These are phyloP conservation scores for Drosophila bunnanda DNA, from an alignment of 2,888 invertebrate genomes.

Conservation along the genomic window DNA sequence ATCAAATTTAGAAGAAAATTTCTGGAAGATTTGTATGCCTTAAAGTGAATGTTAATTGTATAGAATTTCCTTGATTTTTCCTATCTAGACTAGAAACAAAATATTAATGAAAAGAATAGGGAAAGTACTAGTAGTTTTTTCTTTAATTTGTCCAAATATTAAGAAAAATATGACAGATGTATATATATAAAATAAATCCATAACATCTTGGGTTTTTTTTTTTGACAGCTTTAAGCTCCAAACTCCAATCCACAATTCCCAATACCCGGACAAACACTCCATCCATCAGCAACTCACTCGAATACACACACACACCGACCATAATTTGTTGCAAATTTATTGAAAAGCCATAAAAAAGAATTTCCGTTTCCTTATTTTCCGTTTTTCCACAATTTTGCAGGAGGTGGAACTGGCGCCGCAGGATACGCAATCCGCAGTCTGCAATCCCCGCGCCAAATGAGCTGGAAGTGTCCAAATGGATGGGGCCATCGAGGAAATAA, in stretches of 20 bases:
- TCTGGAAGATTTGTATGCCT: neutral
- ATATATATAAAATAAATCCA: conserved; percentile 4
- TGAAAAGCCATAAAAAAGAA: conserved; percentile 63
- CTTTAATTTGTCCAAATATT: no score
- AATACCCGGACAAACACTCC: conserved; percentile 34
- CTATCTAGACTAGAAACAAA: no score
- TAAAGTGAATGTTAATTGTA: neutral
- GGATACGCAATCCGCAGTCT: conserved; percentile 10
- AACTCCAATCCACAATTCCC: conserved; percentile 7
- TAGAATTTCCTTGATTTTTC: no score
- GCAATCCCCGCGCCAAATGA: conserved; percentile 56
- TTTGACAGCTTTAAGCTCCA: neutral
- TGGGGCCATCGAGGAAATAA: conserved; percentile 18
- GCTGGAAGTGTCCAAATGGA: conserved; percentile 64
- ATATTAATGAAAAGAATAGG: no score
- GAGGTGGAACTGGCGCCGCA: conserved; percentile 10
- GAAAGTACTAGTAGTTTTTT: no score
- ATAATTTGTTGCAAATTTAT: conserved; percentile 71
- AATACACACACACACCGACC: conserved; percentile 6
- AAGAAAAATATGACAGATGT: no score
- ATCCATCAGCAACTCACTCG: conserved; percentile 30
- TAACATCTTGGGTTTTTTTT: conserved; percentile 24
- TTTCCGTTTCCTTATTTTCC: conserved; percentile 60
- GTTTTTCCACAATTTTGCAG: conserved; percentile 59
- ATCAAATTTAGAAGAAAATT: neutral